phyloP scores from a whole-genome alignment of 2,888 invertebrate species.

The Brachynemurus nebulosus region DNA sequence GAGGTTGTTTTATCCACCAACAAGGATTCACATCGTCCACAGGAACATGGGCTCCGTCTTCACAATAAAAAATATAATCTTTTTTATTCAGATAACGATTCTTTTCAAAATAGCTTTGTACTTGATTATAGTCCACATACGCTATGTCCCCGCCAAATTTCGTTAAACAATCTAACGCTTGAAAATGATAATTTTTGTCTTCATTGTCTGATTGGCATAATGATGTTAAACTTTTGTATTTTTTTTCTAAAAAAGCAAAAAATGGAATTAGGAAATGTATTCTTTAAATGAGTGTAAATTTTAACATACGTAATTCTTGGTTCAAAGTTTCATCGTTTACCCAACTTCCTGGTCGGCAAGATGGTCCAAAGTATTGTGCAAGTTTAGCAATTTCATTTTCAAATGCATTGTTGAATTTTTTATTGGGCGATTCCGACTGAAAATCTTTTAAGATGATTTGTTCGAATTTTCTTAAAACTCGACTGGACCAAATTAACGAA shows the following conservation, averaged over 20 bases:
- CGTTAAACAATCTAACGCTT: conserved; percentile 38
- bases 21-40: conserved; percentile 30
- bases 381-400: background rate
- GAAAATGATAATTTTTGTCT: conserved; percentile 35
- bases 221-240: background rate
- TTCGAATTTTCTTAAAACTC: background rate
- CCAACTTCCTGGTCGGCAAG: background rate
- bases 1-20: conserved; percentile 42
- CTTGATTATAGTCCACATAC: conserved; percentile 30
- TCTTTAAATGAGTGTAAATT: background rate
- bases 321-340: background rate
- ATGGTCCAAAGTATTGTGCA: background rate
- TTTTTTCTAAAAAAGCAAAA: background rate
- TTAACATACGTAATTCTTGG: background rate
- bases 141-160: conserved; percentile 35
- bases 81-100: conserved; percentile 13
- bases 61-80: background rate
- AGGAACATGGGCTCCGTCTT: background rate
- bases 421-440: background rate
- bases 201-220: conserved; percentile 22
- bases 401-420: too few relatives aligned
- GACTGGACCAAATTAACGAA: background rate
- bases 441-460: background rate
- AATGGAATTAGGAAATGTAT: background rate
- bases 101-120: conserved; percentile 25